phyloP scores from a whole-genome alignment of 2,888 invertebrate genomes.

The Athalia rosae region DNA sequence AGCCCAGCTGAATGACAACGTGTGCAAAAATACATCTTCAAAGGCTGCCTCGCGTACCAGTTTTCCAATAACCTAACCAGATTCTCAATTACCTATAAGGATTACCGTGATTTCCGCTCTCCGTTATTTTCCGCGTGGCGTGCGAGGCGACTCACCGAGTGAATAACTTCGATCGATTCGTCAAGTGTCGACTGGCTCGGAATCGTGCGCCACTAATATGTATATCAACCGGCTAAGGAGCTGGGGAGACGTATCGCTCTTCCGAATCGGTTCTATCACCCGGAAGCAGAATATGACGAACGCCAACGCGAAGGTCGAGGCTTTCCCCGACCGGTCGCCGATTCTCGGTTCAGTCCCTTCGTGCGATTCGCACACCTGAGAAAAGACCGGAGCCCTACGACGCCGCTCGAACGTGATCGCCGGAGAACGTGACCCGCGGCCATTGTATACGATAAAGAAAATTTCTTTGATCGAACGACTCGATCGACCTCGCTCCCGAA shows the following conservation, averaged over 20 bases:
- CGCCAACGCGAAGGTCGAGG: not conserved
- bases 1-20: not conserved
- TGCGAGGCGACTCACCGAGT: too few species aligned
- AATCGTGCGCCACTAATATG: not conserved
- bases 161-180: slow-evolving; percentile 25
- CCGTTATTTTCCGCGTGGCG: too few species aligned
- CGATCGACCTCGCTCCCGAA: not conserved
- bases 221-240: slow-evolving; percentile 29
- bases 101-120: too few species aligned
- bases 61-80: too few species aligned
- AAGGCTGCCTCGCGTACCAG: too few species aligned
- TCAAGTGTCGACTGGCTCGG: not conserved
- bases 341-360: not conserved
- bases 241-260: not conserved
- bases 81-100: too few species aligned
- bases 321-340: not conserved
- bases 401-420: not conserved
- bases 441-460: not conserved
- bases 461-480: not conserved
- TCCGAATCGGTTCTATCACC: not conserved
- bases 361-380: not conserved
- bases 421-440: not conserved
- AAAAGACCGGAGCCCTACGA: not conserved
- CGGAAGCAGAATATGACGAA: slow-evolving; percentile 7
- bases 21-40: too few species aligned